These are phyloP conservation scores for Netelia inedita DNA, from an alignment of 2,888 invertebrate species.

Conservation along the genomic window DNA sequence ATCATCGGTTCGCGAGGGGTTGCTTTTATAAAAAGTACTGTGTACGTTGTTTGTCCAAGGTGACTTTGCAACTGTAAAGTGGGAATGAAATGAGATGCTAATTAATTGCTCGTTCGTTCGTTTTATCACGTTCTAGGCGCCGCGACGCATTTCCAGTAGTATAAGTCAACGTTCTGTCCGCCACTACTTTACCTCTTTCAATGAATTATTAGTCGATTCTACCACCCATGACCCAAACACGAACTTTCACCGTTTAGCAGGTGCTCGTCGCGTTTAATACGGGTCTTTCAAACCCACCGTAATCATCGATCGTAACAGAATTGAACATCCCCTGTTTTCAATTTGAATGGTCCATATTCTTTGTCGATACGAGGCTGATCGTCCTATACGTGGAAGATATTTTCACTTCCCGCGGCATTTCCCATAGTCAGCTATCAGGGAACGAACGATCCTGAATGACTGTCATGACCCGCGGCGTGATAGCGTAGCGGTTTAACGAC, in stretches of 20 bases:
- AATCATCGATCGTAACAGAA: constrained; percentile 5
- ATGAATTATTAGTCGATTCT: constrained; percentile 6
- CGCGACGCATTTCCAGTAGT: constrained; percentile 56
- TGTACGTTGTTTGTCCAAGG: too few relatives aligned
- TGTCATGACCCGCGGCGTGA: constrained; percentile 6
- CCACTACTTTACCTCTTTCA: constrained; percentile 21
- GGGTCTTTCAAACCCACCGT: not conserved
- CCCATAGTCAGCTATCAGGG: too few relatives aligned
- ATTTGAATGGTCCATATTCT: not conserved
- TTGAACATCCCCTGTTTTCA: constrained; percentile 13
- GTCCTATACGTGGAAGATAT: too few relatives aligned
- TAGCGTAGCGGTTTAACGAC: not conserved
- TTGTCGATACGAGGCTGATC: too few relatives aligned
- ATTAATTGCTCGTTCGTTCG: constrained; percentile 62
- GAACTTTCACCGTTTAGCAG: not conserved
- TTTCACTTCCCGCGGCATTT: too few relatives aligned
- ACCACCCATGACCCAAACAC: not conserved
- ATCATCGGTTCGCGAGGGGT: too few relatives aligned
- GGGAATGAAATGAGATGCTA: too few relatives aligned
- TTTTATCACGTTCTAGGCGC: constrained; percentile 57
- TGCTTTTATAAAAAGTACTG: too few relatives aligned
- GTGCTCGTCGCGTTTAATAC: not conserved
- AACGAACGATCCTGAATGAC: constrained; percentile 20
- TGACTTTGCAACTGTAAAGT: too few relatives aligned
- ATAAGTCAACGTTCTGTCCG: constrained; percentile 64